Base-by-base conservation (phyloP, 1,140 invertebrate genomes). In the Elymnias hypermnestra region DNA sequence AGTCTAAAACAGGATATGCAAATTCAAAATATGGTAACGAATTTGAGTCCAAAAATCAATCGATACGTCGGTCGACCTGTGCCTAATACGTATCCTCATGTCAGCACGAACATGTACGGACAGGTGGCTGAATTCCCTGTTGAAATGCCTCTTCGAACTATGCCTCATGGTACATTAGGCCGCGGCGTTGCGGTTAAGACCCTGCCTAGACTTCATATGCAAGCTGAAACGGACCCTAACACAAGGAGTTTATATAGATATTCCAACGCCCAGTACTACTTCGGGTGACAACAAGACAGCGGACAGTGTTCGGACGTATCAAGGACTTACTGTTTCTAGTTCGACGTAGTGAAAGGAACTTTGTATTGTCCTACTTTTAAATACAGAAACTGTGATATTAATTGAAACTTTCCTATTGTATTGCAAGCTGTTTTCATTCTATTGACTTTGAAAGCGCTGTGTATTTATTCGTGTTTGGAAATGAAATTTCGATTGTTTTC, bases 271-370 rank as follows among this genome's bases (percentile, higher is more conserved):
- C 86, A 87, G 60, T 87, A 87, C 55, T 87, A 87, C 57, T 87
- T 86, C 55, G 85, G 85, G 74, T 87, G 85, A 87, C 85, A 82
- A 56, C 70, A 86, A 67, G 79, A 86, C 39, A 69, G 63, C 17
- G 58, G 64, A 42, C 72, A 83, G 59, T 76, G 79, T 61, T 70
- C 82, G 48, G 85, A 87, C 50, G 76, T 83, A 61, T 82, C 85
- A 28, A 83, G 86, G 64, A 87, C 86, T 70, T 87, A 87, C 68
- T 86, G 86, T 83, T 87, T 87, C 72, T 87, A 86, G 81, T 77
- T 74, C 61, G 63, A 64, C 28, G 66, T 79, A 83, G 68, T 67
- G 62, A 71, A 72, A 62, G 48, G 53, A 69, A 73, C 65, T 79
- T 68, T 73, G 57, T 75, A 71, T 63, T 81, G 77, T 73, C 69